A percentile compares a stretch with the other conserved stretches of the same genome.
Evolutionary conservation across 2,888 invertebrate species (phyloP).

Genomic region (Nipponacmea schrenckii): DNA sequence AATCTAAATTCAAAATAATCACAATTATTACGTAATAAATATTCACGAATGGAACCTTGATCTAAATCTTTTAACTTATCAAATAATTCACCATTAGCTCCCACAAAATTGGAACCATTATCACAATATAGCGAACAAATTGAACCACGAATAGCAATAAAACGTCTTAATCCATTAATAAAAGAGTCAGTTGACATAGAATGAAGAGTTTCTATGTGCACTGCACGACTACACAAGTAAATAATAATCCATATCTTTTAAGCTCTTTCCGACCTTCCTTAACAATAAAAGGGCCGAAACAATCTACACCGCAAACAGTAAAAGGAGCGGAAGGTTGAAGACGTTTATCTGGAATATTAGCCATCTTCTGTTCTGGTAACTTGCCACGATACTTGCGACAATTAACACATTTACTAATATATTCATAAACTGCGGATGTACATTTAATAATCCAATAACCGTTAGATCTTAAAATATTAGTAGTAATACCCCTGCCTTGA

Average conservation of each 20-base stretch:
- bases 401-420: conserved; percentile 45
- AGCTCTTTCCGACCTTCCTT: conserved; percentile 42
- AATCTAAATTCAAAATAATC: conserved; percentile 31
- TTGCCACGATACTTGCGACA: conserved; percentile 48
- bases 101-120: conserved; percentile 38
- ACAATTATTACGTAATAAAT: conserved; percentile 23
- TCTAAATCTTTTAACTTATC: neutral
- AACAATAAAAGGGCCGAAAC: conserved; percentile 35
- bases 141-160: no score
- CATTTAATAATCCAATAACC: conserved; percentile 37
- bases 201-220: conserved; percentile 47
- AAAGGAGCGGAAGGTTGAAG: conserved; percentile 51
- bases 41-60: conserved; percentile 16
- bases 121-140: conserved; percentile 31
- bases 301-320: conserved; percentile 49
- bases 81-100: conserved; percentile 30
- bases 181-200: conserved; percentile 37
- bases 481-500: conserved; percentile 38
- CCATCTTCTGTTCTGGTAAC: conserved; percentile 39
- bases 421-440: neutral
- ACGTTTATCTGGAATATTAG: conserved; percentile 55
- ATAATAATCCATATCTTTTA: conserved; percentile 55
- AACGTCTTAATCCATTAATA: no score
- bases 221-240: conserved; percentile 56
- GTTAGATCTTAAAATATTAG: conserved; percentile 25